Base-by-base conservation (phyloP, 2,888 invertebrate species). In the Acanthococcus lagerstroemiae region DNA sequence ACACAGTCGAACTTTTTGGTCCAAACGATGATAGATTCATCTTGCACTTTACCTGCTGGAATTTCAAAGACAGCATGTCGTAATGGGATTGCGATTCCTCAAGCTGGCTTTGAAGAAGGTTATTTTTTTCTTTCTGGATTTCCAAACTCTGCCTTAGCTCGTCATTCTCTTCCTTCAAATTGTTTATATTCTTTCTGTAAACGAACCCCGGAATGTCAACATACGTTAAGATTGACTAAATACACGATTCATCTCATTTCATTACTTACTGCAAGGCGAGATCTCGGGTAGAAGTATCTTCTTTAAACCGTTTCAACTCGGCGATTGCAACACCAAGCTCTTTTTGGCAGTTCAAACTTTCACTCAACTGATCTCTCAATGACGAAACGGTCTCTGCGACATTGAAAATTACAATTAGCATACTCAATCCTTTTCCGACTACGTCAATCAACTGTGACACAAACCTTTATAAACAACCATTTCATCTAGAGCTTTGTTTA, bases 151-250 rank as follows among this genome's bases (percentile, higher is more conserved):
- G 63, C 21, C 54, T 24, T 1, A 63, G 63, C 50, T 63, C 63
- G 22, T 63, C 63, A 44, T 54, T 63, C 19, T 52, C 27, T 17
- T 54, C 60, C 25, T 52, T 63, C 17, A 63, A 54, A 52, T 63
- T 54, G 12, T 63, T 52, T 7, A 63, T 24, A 27, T 63, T 30
- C 24, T 21, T 17, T 37, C 63, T 63, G 44, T 4, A 9, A 21
- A 24, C 25, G 25, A 46, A 44, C n/a, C n/a, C n/a, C n/a, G n/a
- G n/a, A n/a, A n/a, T n/a, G n/a, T n/a, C n/a, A n/a, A n/a, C n/a
- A n/a, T n/a, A n/a, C n/a, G n/a, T n/a, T n/a, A n/a, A n/a, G n/a
- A n/a, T n/a, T n/a, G n/a, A n/a, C n/a, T n/a, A n/a, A n/a, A n/a
- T n/a, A n/a, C n/a, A n/a, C n/a, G n/a, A n/a, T n/a, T n/a, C n/a